Base-by-base conservation (phyloP, 2,888 invertebrate species). In the Lomographa bimaculata region DNA sequence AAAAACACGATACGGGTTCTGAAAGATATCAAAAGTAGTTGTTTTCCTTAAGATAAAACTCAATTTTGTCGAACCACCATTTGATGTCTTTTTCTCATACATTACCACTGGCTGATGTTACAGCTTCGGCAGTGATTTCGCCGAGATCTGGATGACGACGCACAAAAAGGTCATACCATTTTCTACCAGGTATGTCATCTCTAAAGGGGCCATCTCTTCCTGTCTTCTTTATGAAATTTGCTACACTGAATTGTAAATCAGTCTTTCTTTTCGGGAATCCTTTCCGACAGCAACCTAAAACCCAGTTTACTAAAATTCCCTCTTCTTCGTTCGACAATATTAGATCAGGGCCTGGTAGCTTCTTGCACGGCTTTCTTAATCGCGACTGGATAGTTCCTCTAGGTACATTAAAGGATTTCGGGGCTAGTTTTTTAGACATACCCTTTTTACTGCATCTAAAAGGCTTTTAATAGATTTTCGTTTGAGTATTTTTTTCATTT, bases 81-180 rank as follows among this genome's bases (percentile, higher is more conserved):
- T 18, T 54, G 6, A 51, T 42, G 19, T 70, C 59, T 9, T 55
- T 42, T 52, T 71, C 64, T 28, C 64, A 63, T 8, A 67, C 61
- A 29, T 49, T 54, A 3, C 66, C 50, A 45, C 64, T 68, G 7
- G 67, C 64, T 14, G 59, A 40, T 36, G 71, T 68, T 4, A 72
- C 64, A 26, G 57, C 58, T 57, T 72, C 67, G 1, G 61, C 25
- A 20, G 60, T 59, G 10, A 62, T 38, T 7, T 41, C 24, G 11
- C 30, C 16, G 7, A 60, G 28, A 26, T 50, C 39, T 37, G 57
- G 59, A 47, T 60, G 52, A 8, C 55, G 40, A n/a, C 29, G 37
- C 28, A 57, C 10, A 47, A 57, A 60, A 10, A 55, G 37, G 6
- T 51, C 21, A 23, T 40, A 53, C 59, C 52, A 60, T 40, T 48